Base-by-base conservation (phyloP, 2,888 invertebrate genomes). In the Drosophila koepferae region DNA sequence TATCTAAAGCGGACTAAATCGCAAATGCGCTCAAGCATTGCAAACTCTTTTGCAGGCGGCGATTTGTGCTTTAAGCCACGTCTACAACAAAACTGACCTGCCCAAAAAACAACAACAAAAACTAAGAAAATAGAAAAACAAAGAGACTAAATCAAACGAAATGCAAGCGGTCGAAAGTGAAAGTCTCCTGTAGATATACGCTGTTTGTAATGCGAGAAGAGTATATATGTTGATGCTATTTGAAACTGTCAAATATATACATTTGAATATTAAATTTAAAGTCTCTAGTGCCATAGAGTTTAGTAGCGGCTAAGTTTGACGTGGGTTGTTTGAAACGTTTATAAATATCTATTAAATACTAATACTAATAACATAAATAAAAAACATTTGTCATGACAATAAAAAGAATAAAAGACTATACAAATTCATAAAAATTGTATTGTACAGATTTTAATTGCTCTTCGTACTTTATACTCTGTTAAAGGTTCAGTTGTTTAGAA, bases 1-100 rank as follows among this genome's bases (percentile, higher is more conserved):
- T 49, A 68, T 63, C 38, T 36, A 36, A 51, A n/a, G 67, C 74
- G 64, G 80, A 69, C 87, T 74, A 84, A 85, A 84, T 87, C 72
- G 87, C 77, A 85, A 87, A 78, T 87, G 87, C 87, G 87, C 74
- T 85, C 82, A 85, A 73, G 85, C 85, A 66, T 80, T 55, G 72
- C 77, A 55, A 67, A 53, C 63, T 62, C 63, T 73, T 66, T 66
- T 55, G 51, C 61, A 48, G 59, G 55, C 54, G 49, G 58, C 55
- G 58, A 63, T 63, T 62, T 66, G 65, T 61, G 72, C 78, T 73
- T 51, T 64, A 56, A 78, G 65, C 62, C 66, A 56, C 43, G 46
- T 71, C 55, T 43, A 14, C 63, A 66, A 61, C 65, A 73, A 73
- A 84, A 85, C 85, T 87, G 85, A 85, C 87, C 85, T 85, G 85